Percentiles rank a stretch among this genome's conserved stretches.
These are phyloP conservation scores for Eretmochelys imbricata DNA, from an alignment of 2,113 vertebrate species.

Conservation along the genomic window DNA sequence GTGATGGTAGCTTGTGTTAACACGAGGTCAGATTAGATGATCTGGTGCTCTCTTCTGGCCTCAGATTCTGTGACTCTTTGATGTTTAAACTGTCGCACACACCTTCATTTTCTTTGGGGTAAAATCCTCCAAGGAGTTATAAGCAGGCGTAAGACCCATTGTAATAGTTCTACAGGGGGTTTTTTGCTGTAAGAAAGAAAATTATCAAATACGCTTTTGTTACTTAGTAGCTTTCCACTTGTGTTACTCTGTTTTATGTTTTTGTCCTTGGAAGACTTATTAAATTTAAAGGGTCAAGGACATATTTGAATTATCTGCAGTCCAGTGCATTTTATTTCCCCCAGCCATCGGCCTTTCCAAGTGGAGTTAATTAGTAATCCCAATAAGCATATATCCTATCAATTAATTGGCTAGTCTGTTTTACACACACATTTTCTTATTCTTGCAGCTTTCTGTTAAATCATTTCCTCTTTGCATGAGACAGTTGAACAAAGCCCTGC, in stretches of 20 bases:
- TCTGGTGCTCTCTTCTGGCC: neutral
- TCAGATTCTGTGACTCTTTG: neutral
- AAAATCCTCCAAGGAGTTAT: neutral
- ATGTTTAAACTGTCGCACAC: neutral
- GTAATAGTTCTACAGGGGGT: neutral
- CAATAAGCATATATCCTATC: neutral
- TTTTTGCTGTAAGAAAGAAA: neutral
- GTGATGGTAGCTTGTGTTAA: neutral
- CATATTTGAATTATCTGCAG: neutral
- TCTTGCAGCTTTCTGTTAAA: slow-evolving; percentile 86
- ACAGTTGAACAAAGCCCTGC: slow-evolving; percentile 89
- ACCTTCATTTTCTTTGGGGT: neutral
- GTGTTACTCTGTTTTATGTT: neutral
- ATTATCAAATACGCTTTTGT: neutral
- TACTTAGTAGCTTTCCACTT: neutral
- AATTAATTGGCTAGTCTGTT: neutral
- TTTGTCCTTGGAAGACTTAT: neutral
- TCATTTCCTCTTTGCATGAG: slow-evolving; percentile 96
- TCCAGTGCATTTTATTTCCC: neutral
- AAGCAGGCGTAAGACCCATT: neutral
- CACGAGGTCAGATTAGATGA: neutral
- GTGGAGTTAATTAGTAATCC: neutral
- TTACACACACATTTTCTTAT: slow-evolving; percentile 3
- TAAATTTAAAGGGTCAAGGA: neutral
- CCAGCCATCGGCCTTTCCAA: slow-evolving; percentile 20